Evolutionary conservation across 2,888 invertebrate species (phyloP).

Genomic region (Odontothrips loti): DNA sequence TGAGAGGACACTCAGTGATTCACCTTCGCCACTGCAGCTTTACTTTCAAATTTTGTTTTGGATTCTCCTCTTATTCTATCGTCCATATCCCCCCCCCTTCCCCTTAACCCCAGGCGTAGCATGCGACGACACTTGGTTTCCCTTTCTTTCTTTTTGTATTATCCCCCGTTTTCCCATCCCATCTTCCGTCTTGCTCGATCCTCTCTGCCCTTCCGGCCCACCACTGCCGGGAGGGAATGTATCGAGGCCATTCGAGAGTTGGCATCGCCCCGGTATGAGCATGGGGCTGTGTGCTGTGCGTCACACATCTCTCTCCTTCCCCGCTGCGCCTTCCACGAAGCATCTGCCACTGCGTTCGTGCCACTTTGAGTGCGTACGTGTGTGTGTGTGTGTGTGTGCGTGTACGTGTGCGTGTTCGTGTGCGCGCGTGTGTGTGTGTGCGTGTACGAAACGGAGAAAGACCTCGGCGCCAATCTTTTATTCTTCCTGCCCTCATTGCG

Average conservation of each 20-base stretch:
- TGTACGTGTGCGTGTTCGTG: background rate
- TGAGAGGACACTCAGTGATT: too few species aligned
- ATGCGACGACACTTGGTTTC: too few species aligned
- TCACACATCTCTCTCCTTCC: background rate
- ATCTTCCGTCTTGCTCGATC: background rate
- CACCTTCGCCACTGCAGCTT: background rate
- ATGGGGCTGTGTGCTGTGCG: background rate
- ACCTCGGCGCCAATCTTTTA: slow-evolving; percentile 6
- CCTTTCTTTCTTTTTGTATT: too few species aligned
- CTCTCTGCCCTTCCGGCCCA: too few species aligned
- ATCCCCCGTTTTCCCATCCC: background rate
- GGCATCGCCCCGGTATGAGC: background rate
- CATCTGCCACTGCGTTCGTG: background rate
- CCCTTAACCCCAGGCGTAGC: too few species aligned
- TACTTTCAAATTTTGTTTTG: background rate
- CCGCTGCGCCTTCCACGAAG: background rate
- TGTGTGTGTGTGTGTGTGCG: background rate
- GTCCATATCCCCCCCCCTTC: too few species aligned
- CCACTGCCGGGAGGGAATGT: background rate
- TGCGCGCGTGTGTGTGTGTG: background rate
- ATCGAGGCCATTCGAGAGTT: background rate
- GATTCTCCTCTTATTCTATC: background rate
- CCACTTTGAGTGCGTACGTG: background rate
- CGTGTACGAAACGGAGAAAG: background rate
- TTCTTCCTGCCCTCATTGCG: slow-evolving; percentile 10